Conservation (phyloP, 2,888 invertebrate genomes). For the Polymixis flavicincta region DNA sequence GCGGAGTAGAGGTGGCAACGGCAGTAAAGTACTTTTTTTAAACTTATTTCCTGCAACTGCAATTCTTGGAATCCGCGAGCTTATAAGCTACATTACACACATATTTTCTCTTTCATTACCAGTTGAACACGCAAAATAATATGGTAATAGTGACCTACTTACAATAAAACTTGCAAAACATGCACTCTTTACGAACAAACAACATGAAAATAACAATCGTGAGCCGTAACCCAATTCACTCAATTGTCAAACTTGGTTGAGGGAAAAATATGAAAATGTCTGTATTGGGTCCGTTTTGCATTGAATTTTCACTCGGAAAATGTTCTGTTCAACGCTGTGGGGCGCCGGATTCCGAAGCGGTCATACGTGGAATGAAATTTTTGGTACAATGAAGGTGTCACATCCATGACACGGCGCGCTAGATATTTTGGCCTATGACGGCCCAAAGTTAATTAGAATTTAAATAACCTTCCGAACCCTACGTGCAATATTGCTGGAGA, state of each 20-base stretch:
- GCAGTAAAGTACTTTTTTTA: conserved; percentile 4
- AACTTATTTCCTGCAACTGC: conserved; percentile 5
- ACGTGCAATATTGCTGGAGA: background rate
- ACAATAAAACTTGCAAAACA: conserved; percentile 41
- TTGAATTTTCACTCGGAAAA: conserved; percentile 53
- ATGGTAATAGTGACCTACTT: conserved; percentile 57
- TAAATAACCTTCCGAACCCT: conserved; percentile 16
- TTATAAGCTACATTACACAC: conserved; percentile 9
- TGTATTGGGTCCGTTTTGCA: conserved; percentile 49
- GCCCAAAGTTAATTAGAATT: conserved; percentile 50
- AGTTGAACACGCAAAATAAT: conserved; percentile 41
- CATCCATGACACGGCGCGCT: conserved; percentile 30
- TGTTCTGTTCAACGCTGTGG: conserved; percentile 28
- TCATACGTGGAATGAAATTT: conserved; percentile 64
- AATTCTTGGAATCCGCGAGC: conserved; percentile 13
- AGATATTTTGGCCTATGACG: conserved; percentile 40
- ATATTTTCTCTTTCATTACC: conserved; percentile 39
- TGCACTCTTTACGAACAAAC: conserved; percentile 46
- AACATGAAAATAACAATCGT: conserved; percentile 51
- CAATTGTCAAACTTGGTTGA: conserved; percentile 52
- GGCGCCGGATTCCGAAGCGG: conserved; percentile 48
- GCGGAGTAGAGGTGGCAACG: background rate
- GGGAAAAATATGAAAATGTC: conserved; percentile 49
- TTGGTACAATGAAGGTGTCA: conserved; percentile 60
- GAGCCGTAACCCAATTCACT: conserved; percentile 47